Conservation (phyloP, 2,888 invertebrate species). For the Tetragonisca angustula region DNA sequence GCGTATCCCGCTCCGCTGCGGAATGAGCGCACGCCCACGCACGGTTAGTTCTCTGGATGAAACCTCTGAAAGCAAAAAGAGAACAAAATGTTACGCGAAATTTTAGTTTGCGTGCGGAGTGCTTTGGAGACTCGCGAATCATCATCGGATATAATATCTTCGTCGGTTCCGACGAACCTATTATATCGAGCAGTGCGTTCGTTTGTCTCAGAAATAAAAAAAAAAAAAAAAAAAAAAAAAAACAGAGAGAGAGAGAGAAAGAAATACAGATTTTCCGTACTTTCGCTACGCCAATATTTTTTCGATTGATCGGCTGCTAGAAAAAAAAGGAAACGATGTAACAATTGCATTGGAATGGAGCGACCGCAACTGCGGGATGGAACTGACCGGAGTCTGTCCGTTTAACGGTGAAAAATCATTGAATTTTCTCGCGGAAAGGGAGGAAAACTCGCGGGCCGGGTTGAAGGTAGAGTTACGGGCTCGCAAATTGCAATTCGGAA, state of each 20-base stretch:
- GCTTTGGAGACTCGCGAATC: not conserved
- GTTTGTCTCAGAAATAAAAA: no score
- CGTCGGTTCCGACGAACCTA: not conserved
- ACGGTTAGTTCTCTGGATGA: slow-evolving; percentile 42
- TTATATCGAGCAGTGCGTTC: no score
- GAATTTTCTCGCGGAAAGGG: slow-evolving; percentile 3
- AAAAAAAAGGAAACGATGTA: no score
- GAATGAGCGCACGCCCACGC: slow-evolving; percentile 55
- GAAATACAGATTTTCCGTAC: no score
- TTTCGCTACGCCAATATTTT: no score
- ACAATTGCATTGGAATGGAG: not conserved
- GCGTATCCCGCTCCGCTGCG: slow-evolving; percentile 43
- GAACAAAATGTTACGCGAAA: not conserved
- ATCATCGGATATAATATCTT: not conserved
- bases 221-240: no score
- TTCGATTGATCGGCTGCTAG: no score
- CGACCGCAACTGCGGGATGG: no score
- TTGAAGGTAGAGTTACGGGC: slow-evolving; percentile 34
- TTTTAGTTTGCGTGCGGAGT: not conserved
- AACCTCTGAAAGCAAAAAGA: slow-evolving; percentile 23
- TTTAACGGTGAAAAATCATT: not conserved
- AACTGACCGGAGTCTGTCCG: no score
- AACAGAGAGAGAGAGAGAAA: no score
- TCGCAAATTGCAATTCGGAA: slow-evolving; percentile 65
- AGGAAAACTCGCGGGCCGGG: slow-evolving; percentile 16